Percentiles rank a stretch among this genome's conserved stretches.
Conservation (phyloP, 2,888 invertebrate species). For the Lasioglossum figueresi region DNA sequence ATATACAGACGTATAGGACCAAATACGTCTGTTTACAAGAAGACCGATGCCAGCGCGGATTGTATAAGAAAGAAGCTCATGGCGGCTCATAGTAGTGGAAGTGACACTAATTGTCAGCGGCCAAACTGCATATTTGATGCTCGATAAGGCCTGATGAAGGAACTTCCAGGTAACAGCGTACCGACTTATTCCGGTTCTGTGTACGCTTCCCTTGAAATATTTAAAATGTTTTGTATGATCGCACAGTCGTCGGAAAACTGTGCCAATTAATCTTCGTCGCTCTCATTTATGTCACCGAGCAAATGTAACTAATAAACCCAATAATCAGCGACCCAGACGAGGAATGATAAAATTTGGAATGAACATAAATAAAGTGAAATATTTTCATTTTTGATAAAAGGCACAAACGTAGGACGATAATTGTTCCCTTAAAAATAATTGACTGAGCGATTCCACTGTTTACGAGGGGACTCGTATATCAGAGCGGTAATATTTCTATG, state of each 20-base stretch:
- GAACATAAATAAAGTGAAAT: neutral
- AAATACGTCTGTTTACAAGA: neutral
- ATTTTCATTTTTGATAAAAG: neutral
- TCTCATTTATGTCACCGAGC: neutral
- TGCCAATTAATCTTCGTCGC: neutral
- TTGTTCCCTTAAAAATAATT: neutral
- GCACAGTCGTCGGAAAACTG: neutral
- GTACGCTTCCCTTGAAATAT: neutral
- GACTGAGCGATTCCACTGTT: neutral
- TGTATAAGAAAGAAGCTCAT: neutral
- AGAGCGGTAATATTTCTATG: neutral
- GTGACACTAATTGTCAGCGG: conserved; percentile 1
- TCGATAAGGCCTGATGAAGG: neutral
- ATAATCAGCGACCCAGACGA: neutral
- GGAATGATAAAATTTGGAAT: neutral
- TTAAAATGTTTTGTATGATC: neutral
- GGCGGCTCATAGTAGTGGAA: neutral
- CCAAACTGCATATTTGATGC: neutral
- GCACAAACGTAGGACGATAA: neutral
- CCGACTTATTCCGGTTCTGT: neutral
- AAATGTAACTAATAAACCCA: neutral
- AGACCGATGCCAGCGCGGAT: neutral
- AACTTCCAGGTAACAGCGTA: neutral
- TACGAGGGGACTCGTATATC: neutral
- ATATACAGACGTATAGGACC: neutral